Evolutionary conservation across 2,888 invertebrate species (phyloP).

Genomic region (Drosophila meridiana): DNA sequence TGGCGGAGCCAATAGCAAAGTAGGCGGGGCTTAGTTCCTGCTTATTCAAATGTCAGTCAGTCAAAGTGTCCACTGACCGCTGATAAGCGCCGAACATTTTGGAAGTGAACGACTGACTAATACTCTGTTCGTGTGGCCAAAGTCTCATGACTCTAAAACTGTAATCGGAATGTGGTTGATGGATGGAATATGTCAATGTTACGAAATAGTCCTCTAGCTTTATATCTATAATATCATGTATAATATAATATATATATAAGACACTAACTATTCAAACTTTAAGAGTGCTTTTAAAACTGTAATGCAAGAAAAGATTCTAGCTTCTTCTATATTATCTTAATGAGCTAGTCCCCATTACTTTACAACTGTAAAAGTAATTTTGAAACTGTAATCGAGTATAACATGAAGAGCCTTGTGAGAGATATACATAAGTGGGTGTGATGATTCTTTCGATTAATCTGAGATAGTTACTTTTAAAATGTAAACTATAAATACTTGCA

Average conservation of each 20-base stretch:
- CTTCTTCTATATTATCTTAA: too few species aligned
- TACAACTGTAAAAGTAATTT: neutral
- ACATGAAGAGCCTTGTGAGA: neutral
- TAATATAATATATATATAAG: too few species aligned
- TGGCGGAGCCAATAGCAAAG: neutral
- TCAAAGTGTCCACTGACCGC: conserved; percentile 7
- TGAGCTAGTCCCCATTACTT: too few species aligned
- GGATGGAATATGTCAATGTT: neutral
- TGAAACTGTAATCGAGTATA: neutral
- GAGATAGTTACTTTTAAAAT: neutral
- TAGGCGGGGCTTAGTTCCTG: conserved; percentile 20
- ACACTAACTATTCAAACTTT: neutral
- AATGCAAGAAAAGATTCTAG: too few species aligned
- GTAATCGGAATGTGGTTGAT: neutral
- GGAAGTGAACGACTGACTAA: neutral
- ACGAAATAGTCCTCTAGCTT: neutral
- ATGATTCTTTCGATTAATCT: too few species aligned
- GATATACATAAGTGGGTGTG: neutral
- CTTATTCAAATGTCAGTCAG: conserved; percentile 31
- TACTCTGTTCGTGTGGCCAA: neutral
- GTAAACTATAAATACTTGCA: neutral
- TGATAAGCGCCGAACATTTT: neutral
- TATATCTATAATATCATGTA: neutral
- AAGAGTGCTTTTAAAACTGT: neutral
- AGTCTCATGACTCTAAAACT: neutral